A percentile compares a stretch with the other conserved stretches of the same genome.
Evolutionary conservation across 1,140 invertebrate species (phyloP).

Genomic region (Ostrea denselamellosa): DNA sequence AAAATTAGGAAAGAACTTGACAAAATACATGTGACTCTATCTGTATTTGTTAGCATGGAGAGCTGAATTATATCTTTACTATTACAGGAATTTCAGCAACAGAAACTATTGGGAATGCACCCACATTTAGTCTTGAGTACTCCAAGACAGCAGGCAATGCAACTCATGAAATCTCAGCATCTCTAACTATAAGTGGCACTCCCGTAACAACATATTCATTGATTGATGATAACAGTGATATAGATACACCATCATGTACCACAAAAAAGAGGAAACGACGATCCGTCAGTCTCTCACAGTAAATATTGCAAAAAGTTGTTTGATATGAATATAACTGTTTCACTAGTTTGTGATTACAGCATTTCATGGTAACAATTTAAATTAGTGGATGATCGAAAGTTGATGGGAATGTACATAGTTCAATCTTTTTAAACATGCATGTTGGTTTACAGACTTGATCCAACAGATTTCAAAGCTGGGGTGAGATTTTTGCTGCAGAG

Average conservation of each 20-base stretch:
- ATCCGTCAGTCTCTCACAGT: background rate
- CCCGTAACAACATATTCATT: background rate
- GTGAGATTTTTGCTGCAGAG: constrained; percentile 34
- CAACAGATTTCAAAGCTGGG: constrained; percentile 36
- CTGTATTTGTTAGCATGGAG: too few relatives aligned
- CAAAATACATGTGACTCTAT: too few relatives aligned
- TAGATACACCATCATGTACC: background rate
- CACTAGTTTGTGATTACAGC: background rate
- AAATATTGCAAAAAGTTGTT: background rate
- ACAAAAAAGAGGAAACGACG: constrained; percentile 4
- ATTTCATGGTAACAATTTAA: background rate
- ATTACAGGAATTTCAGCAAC: background rate
- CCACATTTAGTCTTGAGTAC: constrained; percentile 15
- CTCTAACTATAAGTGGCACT: background rate
- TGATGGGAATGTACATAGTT: too few relatives aligned
- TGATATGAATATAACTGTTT: background rate
- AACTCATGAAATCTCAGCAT: constrained; percentile 4
- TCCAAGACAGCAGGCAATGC: background rate
- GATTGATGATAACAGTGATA: background rate
- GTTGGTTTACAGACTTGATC: constrained; percentile 37
- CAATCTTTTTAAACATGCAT: background rate
- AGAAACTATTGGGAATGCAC: background rate
- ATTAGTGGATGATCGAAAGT: too few relatives aligned
- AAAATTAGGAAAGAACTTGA: too few relatives aligned
- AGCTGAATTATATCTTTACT: background rate